These are phyloP conservation scores for Nothocercus nigrocapillus DNA, from an alignment of 2,113 vertebrate genomes.

Conservation along the genomic window DNA sequence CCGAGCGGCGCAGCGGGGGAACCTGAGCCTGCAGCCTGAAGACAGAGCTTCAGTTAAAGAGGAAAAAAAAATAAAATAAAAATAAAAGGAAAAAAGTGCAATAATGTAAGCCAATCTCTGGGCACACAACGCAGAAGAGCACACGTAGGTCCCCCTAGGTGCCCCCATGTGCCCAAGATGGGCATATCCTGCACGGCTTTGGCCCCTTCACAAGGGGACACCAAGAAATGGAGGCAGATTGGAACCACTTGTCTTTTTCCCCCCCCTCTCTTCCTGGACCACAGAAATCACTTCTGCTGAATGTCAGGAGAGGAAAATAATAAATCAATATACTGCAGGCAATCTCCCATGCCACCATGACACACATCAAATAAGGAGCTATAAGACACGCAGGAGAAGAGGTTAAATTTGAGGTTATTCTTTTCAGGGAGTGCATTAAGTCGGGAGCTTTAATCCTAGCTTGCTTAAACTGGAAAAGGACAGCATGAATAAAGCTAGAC, in stretches of 20 bases:
- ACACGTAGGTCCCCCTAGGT: neutral
- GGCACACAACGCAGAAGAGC: neutral
- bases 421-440: neutral
- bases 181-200: no score
- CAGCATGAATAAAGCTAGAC: neutral
- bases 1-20: neutral
- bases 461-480: no score
- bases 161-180: rapidly evolving
- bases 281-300: neutral
- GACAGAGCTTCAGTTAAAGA: neutral
- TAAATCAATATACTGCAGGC: neutral
- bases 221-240: neutral
- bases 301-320: neutral
- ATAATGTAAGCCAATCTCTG: neutral
- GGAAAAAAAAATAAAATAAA: neutral
- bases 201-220: neutral
- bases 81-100: neutral
- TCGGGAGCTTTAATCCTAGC: neutral
- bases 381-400: neutral
- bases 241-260: neutral
- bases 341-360: neutral
- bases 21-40: neutral
- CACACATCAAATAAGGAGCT: neutral
- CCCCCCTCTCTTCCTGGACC: neutral
- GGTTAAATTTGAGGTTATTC: neutral